Conservation (phyloP, 2,113 vertebrate genomes). For the Pogonocichla stellata region DNA sequence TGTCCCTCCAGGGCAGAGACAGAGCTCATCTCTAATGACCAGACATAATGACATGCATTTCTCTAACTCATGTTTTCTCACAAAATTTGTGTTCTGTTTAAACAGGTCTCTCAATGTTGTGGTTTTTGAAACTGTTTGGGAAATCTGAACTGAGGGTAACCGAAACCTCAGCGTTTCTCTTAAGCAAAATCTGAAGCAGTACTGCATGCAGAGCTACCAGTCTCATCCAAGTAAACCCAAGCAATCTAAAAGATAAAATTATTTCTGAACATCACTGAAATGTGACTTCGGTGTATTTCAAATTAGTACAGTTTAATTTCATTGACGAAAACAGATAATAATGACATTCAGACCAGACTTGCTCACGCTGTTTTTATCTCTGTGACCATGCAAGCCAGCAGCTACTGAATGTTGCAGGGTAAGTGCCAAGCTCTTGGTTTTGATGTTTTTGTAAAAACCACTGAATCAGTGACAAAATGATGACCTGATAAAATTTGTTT, state of each 20-base stretch:
- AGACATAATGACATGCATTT: neutral
- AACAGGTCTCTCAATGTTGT: neutral
- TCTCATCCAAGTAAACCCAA: neutral
- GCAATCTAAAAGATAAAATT: neutral
- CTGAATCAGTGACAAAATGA: neutral
- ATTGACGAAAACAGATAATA: neutral
- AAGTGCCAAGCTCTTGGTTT: neutral
- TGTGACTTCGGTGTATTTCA: neutral
- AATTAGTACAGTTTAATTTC: neutral
- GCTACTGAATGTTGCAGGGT: neutral
- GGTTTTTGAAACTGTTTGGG: neutral
- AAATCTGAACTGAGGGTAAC: neutral
- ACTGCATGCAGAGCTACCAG: neutral
- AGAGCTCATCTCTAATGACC: neutral
- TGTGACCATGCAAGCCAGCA: neutral
- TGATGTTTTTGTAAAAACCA: neutral
- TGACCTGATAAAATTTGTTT: neutral
- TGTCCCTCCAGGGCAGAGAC: neutral
- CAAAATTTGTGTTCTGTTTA: neutral
- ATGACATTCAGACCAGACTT: neutral
- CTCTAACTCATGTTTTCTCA: neutral
- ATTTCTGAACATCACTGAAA: neutral
- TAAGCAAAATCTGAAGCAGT: neutral
- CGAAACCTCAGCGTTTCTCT: neutral
- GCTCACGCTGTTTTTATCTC: neutral